A percentile compares a stretch with the other conserved stretches of the same genome.
These are phyloP conservation scores for Cinara cedri DNA, from an alignment of 2,888 invertebrate species.

Conservation along the genomic window DNA sequence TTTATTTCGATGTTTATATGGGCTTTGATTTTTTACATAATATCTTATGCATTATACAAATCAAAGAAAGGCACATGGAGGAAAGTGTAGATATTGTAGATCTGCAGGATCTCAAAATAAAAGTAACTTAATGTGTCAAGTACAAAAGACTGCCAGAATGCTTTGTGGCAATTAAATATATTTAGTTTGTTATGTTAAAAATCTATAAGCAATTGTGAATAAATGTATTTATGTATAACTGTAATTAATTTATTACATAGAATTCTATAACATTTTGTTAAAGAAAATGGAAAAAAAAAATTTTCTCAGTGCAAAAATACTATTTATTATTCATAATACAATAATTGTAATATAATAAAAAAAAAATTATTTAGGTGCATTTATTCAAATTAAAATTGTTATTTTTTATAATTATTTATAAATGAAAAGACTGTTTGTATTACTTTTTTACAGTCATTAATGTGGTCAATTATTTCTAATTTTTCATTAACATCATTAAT, in stretches of 20 bases:
- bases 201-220: conserved; percentile 36
- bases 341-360: conserved; percentile 37
- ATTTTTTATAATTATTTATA: conserved; percentile 56
- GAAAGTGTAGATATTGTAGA: conserved; percentile 36
- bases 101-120: conserved; percentile 41
- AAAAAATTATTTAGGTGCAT: conserved; percentile 1
- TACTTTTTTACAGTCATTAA: conserved; percentile 65
- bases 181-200: conserved; percentile 28
- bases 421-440: conserved; percentile 50
- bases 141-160: conserved; percentile 57
- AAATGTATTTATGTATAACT: conserved; percentile 44
- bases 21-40: conserved; percentile 40
- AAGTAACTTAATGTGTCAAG: conserved; percentile 51
- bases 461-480: conserved; percentile 70
- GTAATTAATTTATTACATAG: conserved; percentile 50
- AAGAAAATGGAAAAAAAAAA: neutral
- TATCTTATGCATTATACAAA: conserved; percentile 41
- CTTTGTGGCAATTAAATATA: conserved; percentile 48
- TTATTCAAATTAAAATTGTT: conserved; percentile 34
- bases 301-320: conserved; percentile 46
- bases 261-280: conserved; percentile 28
- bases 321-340: conserved; percentile 21
- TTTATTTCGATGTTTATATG: conserved; percentile 48
- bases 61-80: conserved; percentile 47
- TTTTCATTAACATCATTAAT: conserved; percentile 88